phyloP scores from a whole-genome alignment of 2,113 vertebrate genomes.

The Stomatorhinus ivindoensis region DNA sequence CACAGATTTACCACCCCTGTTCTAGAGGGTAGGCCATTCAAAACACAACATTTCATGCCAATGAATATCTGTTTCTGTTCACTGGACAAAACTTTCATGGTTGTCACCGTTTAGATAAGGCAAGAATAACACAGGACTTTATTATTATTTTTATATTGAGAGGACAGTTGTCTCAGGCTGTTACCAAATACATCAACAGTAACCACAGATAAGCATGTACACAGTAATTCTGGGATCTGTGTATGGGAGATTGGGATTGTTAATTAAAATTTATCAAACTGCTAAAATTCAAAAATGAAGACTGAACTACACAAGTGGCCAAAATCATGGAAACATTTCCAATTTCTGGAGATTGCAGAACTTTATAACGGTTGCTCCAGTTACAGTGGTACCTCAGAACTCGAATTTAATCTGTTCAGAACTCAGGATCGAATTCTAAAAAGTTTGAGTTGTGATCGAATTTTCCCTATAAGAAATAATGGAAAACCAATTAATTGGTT shows the following conservation, averaged over 20 bases:
- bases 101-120: not conserved
- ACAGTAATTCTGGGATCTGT: not conserved
- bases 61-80: not conserved
- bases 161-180: not conserved
- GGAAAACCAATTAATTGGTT: too few species aligned
- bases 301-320: not conserved
- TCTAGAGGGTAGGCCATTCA: not conserved
- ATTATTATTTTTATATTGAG: not conserved
- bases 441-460: too few species aligned
- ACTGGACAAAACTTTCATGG: not conserved
- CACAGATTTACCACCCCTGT: too few species aligned
- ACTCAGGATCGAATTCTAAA: too few species aligned
- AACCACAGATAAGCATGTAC: not conserved
- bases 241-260: not conserved
- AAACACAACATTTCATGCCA: not conserved
- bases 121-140: not conserved
- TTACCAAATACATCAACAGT: not conserved
- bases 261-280: not conserved
- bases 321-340: too few species aligned
- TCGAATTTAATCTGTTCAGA: too few species aligned
- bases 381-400: too few species aligned
- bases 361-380: too few species aligned
- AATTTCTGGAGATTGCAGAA: too few species aligned
- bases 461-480: too few species aligned
- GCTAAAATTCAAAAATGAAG: not conserved